Conservation (phyloP, 2,113 vertebrate species). For the Poeciliopsis occidentalis region DNA sequence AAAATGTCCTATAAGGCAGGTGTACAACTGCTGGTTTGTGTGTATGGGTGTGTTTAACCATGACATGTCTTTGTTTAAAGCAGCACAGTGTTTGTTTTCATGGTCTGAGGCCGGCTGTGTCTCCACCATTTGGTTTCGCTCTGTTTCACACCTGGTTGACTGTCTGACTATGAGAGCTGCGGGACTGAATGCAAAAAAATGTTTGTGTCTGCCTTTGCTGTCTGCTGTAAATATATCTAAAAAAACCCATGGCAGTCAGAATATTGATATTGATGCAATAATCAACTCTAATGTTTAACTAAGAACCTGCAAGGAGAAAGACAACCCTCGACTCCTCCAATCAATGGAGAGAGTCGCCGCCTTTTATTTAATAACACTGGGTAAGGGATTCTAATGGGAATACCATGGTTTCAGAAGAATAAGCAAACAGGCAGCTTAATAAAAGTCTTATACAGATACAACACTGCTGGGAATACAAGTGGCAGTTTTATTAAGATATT, state of each 20-base stretch:
- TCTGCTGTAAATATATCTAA: conserved; percentile 11
- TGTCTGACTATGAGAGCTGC: conserved; percentile 57
- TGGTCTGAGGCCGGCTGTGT: conserved; percentile 52
- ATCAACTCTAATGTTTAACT: background rate
- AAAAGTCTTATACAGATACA: conserved; percentile 22
- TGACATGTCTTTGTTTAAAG: conserved; percentile 72
- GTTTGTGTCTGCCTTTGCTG: background rate
- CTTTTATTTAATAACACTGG: conserved; percentile 18
- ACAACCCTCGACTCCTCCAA: background rate
- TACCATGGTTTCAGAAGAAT: conserved; percentile 32
- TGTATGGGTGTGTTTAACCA: conserved; percentile 55
- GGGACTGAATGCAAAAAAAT: conserved; percentile 52
- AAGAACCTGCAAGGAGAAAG: background rate
- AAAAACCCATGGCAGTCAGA: conserved; percentile 2
- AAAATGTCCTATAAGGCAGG: conserved; percentile 56
- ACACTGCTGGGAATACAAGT: conserved; percentile 31
- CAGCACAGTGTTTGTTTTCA: conserved; percentile 69
- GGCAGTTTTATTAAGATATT: conserved; percentile 35
- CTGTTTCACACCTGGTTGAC: conserved; percentile 69
- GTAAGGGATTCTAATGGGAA: conserved; percentile 42
- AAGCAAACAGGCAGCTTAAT: conserved; percentile 25
- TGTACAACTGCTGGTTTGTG: conserved; percentile 58
- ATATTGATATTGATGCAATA: background rate
- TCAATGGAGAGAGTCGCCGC: conserved; percentile 8
- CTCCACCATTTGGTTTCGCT: conserved; percentile 35